These are phyloP conservation scores for Charanyca ferruginea DNA, from an alignment of 2,888 invertebrate genomes.

Conservation along the genomic window DNA sequence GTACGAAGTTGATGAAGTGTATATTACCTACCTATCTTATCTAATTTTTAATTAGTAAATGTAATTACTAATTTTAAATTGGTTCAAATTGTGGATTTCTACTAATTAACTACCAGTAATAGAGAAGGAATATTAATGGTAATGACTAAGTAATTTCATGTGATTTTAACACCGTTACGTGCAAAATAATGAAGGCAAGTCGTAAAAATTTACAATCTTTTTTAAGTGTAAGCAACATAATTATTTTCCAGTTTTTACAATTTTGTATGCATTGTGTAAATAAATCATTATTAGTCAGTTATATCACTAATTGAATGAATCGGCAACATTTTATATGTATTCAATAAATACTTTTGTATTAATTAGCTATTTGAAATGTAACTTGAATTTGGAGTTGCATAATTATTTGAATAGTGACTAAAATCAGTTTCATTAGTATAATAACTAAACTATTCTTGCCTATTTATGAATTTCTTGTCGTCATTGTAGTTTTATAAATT, in stretches of 20 bases:
- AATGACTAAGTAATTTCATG: conserved; percentile 71
- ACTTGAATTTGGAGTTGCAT: conserved; percentile 11
- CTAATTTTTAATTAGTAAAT: conserved; percentile 75
- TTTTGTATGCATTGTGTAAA: conserved; percentile 58
- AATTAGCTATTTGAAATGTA: conserved; percentile 21
- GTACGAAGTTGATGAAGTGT: conserved; percentile 56
- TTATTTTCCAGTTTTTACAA: conserved; percentile 56
- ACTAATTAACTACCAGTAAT: conserved; percentile 66
- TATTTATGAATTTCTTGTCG: conserved; percentile 22
- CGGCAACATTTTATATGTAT: conserved; percentile 39
- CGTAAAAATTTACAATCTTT: conserved; percentile 53
- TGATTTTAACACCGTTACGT: conserved; percentile 59
- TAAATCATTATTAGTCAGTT: conserved; percentile 55
- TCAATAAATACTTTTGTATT: conserved; percentile 34
- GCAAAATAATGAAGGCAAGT: conserved; percentile 59
- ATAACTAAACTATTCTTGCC: conserved; percentile 29
- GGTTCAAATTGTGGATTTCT: conserved; percentile 62
- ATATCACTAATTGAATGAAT: conserved; percentile 55
- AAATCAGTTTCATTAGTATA: conserved; percentile 3
- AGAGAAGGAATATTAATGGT: conserved; percentile 64
- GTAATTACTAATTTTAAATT: conserved; percentile 75
- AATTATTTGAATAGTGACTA: conserved; percentile 18
- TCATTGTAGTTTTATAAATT: conserved; percentile 34
- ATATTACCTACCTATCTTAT: conserved; percentile 55
- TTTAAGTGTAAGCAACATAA: conserved; percentile 43